These are phyloP conservation scores for Drosophila pseudotakahashii DNA, from an alignment of 2,888 invertebrate genomes.

Conservation along the genomic window DNA sequence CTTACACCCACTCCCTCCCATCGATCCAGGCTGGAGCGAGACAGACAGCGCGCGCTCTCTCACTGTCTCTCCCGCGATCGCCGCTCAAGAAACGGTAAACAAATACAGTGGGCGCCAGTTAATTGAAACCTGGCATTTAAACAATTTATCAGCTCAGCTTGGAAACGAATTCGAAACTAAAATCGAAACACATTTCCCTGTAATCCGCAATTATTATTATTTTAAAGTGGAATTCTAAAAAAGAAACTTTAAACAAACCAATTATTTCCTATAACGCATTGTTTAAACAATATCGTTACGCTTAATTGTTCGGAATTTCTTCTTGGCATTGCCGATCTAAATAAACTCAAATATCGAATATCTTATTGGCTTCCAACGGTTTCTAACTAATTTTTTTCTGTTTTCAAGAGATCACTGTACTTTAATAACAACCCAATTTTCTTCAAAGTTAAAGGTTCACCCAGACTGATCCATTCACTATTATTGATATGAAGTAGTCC, in stretches of 20 bases:
- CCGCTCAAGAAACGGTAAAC: slow-evolving; percentile 28
- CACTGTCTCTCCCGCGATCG: slow-evolving; percentile 45
- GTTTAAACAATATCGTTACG: not conserved
- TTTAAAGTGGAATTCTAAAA: not conserved
- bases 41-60: slow-evolving; percentile 4
- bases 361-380: not conserved
- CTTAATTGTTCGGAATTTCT: not conserved
- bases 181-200: not conserved
- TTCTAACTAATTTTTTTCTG: too few relatives aligned
- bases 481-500: not conserved
- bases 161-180: not conserved
- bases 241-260: not conserved
- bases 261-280: not conserved
- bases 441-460: not conserved
- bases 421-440: not conserved
- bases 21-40: slow-evolving; percentile 2
- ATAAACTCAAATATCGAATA: not conserved
- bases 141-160: not conserved
- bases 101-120: slow-evolving; percentile 20
- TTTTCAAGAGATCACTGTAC: not conserved
- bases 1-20: slow-evolving; percentile 1
- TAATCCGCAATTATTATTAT: not conserved
- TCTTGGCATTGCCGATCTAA: not conserved
- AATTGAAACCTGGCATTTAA: not conserved
- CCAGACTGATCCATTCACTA: not conserved